Evolutionary conservation across 2,797 vertebrate species (phyloP).

Genomic region (Onychomys arenicola): DNA sequence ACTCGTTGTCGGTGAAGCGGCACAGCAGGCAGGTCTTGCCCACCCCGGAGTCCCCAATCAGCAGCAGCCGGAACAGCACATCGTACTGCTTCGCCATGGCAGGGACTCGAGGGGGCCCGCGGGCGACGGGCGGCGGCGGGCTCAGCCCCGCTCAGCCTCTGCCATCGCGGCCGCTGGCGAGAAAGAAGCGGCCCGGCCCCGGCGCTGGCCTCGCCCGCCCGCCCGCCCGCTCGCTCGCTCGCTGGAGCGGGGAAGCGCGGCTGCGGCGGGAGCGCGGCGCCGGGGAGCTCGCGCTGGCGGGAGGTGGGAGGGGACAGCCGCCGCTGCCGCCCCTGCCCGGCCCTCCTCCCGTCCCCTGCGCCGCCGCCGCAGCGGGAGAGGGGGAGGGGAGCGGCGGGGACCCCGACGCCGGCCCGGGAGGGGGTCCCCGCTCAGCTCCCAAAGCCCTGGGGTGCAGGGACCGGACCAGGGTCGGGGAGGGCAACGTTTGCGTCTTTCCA

Average conservation of each 20-base stretch:
- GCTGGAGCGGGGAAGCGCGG: slow-evolving; percentile 43
- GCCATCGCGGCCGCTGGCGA: slow-evolving; percentile 74
- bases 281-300: slow-evolving; percentile 3
- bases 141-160: slow-evolving; percentile 78
- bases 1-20: slow-evolving; percentile 96
- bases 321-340: slow-evolving; percentile 57
- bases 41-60: slow-evolving; percentile 96
- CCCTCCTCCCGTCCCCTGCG: neutral
- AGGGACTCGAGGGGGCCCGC: slow-evolving; percentile 67
- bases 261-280: slow-evolving; percentile 60
- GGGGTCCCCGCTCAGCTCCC: neutral
- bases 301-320: slow-evolving; percentile 63
- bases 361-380: slow-evolving; percentile 14
- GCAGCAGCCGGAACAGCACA: slow-evolving; percentile 93
- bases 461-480: neutral
- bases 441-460: too few species aligned
- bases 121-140: slow-evolving; percentile 64
- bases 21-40: slow-evolving; percentile 96
- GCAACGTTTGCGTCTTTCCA: neutral
- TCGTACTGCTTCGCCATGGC: slow-evolving; percentile 97
- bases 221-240: neutral
- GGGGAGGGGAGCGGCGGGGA: slow-evolving; percentile 38
- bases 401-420: neutral
- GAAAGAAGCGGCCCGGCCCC: neutral
- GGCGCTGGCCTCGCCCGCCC: slow-evolving; percentile 12